Evolutionary conservation across 2,888 invertebrate genomes (phyloP).

Genomic region (Ectobius pallidus): DNA sequence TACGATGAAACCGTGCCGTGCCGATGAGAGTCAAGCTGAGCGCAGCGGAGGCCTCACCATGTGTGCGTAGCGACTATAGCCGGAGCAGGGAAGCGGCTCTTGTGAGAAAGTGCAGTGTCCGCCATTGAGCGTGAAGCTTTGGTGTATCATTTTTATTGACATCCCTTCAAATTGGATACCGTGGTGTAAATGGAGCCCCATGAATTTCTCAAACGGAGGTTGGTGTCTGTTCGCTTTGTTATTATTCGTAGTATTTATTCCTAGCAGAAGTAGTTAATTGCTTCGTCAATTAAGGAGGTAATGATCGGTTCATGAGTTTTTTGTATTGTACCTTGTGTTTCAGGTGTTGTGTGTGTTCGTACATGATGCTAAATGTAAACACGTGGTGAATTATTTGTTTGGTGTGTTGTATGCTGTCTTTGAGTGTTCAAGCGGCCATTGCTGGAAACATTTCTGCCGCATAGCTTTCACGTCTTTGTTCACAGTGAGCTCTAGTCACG

Average conservation of each 20-base stretch:
- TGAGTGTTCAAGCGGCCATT: conserved; percentile 28
- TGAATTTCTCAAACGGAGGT: conserved; percentile 35
- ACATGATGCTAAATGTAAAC: conserved; percentile 19
- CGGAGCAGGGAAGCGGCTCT: conserved; percentile 25
- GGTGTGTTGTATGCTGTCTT: conserved; percentile 31
- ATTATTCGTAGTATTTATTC: conserved; percentile 21
- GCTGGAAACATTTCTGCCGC: conserved; percentile 11
- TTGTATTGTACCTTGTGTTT: conserved; percentile 20
- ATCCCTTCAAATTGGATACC: conserved; percentile 30
- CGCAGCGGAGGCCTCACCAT: conserved; percentile 30
- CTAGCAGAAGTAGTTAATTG: conserved; percentile 26
- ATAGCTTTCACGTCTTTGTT: conserved; percentile 20
- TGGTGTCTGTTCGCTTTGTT: conserved; percentile 36
- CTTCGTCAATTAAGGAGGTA: conserved; percentile 22
- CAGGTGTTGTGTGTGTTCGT: conserved; percentile 28
- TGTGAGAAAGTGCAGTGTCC: conserved; percentile 36
- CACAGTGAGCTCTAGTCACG: background rate
- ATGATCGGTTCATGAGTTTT: conserved; percentile 26
- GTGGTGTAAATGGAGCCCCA: conserved; percentile 34
- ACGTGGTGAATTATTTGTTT: conserved; percentile 30
- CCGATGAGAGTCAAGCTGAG: conserved; percentile 33
- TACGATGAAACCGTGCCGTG: conserved; percentile 33
- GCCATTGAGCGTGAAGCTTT: conserved; percentile 25
- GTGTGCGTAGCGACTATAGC: conserved; percentile 34
- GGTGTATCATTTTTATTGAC: conserved; percentile 32